A percentile compares a stretch with the other conserved stretches of the same genome.
phyloP scores from a whole-genome alignment of 2,113 vertebrate species.

The Acanthochromis polyacanthus region DNA sequence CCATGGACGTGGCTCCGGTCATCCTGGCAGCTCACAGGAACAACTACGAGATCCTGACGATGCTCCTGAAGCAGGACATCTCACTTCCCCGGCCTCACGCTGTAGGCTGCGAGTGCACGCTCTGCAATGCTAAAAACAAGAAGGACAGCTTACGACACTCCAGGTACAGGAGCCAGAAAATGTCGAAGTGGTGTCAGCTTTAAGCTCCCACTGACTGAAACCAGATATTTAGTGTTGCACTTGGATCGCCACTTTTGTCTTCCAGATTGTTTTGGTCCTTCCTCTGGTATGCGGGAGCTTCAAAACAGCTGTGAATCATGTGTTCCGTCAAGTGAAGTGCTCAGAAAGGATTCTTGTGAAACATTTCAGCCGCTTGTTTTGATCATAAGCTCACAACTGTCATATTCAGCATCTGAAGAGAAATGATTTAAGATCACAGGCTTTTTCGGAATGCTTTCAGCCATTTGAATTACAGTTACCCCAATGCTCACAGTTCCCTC shows the following conservation, averaged over 20 bases:
- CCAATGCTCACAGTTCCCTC: background rate
- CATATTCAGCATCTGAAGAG: background rate
- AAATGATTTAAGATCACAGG: conserved; percentile 16
- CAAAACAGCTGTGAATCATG: conserved; percentile 34
- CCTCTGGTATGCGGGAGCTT: conserved; percentile 19
- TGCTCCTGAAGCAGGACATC: conserved; percentile 98
- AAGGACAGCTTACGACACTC: conserved; percentile 98
- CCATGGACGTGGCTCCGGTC: conserved; percentile 98
- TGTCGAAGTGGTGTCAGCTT: background rate
- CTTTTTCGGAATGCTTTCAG: conserved; percentile 15
- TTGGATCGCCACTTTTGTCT: background rate
- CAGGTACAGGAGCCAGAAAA: conserved; percentile 80
- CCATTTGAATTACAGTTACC: background rate
- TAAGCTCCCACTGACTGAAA: too few relatives aligned
- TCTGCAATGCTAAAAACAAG: conserved; percentile 99
- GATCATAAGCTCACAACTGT: conserved; percentile 21
- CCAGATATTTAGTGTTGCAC: too few relatives aligned
- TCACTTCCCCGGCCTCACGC: conserved; percentile 97
- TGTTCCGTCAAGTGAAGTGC: conserved; percentile 22
- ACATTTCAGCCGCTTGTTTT: conserved; percentile 11
- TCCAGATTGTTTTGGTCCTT: conserved; percentile 23
- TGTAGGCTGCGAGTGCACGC: conserved; percentile 96
- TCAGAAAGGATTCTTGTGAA: conserved; percentile 9
- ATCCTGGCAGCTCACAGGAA: conserved; percentile 99
- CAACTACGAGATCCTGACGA: conserved; percentile 99